Evolutionary conservation across 2,113 vertebrate genomes (phyloP).

Genomic region (Chloebia gouldiae): DNA sequence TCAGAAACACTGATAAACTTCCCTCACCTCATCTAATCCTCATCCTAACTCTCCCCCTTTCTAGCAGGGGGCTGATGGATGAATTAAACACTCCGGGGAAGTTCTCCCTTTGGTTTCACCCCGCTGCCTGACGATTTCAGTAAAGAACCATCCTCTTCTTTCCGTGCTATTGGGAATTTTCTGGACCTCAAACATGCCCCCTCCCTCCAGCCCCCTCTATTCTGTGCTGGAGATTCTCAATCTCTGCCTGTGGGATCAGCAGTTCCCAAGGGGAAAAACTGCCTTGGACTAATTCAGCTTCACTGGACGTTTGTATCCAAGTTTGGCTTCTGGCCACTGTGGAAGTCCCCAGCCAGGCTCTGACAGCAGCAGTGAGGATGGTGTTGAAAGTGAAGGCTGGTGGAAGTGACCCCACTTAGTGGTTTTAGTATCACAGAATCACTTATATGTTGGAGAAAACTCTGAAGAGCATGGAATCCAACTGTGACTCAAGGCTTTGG

Average conservation of each 20-base stretch:
- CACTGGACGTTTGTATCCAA: not conserved
- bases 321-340: not conserved
- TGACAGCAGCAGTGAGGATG: not conserved
- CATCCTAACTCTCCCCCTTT: not conserved
- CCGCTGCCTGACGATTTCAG: not conserved
- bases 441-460: not conserved
- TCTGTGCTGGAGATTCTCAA: rapidly evolving
- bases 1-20: not conserved
- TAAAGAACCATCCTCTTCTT: not conserved
- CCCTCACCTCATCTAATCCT: not conserved
- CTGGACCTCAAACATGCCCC: not conserved
- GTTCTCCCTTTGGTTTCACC: not conserved
- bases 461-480: not conserved
- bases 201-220: not conserved
- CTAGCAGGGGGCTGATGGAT: not conserved
- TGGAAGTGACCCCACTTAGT: not conserved
- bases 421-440: not conserved
- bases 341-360: not conserved
- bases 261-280: not conserved
- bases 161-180: not conserved
- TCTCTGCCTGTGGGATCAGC: not conserved
- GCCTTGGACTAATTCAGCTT: not conserved
- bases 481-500: not conserved
- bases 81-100: not conserved
- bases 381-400: not conserved